A percentile compares a stretch with the other conserved stretches of the same genome.
These are phyloP conservation scores for Argyra leucocephala DNA, from an alignment of 2,888 invertebrate species.

Conservation along the genomic window DNA sequence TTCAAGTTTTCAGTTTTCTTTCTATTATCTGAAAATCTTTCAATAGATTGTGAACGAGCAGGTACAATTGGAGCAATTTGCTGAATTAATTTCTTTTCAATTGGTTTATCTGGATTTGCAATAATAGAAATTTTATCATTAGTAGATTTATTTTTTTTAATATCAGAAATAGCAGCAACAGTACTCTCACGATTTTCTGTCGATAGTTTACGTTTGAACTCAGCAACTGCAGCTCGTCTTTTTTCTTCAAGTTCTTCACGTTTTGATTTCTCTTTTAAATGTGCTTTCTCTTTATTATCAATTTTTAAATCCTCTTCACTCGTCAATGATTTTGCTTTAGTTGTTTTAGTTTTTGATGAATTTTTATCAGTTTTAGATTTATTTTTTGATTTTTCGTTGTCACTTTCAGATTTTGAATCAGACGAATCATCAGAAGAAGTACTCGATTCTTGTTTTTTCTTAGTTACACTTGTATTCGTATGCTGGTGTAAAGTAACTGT, in stretches of 20 bases:
- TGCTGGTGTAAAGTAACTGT: neutral
- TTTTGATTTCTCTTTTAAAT: neutral
- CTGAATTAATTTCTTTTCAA: neutral
- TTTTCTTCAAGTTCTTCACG: conserved; percentile 24
- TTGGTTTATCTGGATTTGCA: neutral
- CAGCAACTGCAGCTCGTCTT: conserved; percentile 38
- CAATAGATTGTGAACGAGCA: conserved; percentile 18
- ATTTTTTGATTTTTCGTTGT: conserved; percentile 28
- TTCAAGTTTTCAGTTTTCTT: conserved; percentile 18
- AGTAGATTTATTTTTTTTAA: neutral
- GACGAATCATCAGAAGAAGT: conserved; percentile 45
- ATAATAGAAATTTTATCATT: neutral
- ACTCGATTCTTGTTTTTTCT: conserved; percentile 43
- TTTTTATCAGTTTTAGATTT: conserved; percentile 22
- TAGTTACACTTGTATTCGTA: conserved; percentile 26
- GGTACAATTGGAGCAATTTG: neutral
- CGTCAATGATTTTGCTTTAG: conserved; percentile 46
- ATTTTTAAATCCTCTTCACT: conserved; percentile 29
- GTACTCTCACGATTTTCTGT: conserved; percentile 9
- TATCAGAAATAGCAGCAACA: neutral
- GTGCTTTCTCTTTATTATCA: conserved; percentile 14
- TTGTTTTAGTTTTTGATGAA: conserved; percentile 47
- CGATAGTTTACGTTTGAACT: conserved; percentile 24
- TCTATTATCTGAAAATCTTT: conserved; percentile 22
- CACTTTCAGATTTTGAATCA: conserved; percentile 47